Evolutionary conservation across 2,797 vertebrate species (phyloP), one percentile per base, ranked within the genome.

Genomic region (Pseudomugil gertrudae): DNA sequence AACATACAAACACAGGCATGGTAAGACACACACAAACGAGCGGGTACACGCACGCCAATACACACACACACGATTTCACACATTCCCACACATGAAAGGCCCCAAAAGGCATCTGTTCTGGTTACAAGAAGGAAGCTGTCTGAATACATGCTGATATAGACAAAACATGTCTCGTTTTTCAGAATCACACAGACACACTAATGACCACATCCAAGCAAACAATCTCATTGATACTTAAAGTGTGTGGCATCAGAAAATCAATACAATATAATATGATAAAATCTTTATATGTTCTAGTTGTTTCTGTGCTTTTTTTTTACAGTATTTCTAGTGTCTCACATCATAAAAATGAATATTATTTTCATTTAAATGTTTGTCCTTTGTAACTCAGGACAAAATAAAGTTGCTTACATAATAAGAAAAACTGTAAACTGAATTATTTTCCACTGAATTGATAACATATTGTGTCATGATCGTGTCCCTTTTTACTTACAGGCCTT

Each of bases 401-500:
- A 50, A 13, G 11, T 24, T 50, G 21, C 23, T 26, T 24, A 24
- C 14, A 26, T 50, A 11, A 23, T 40, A 24, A 14, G 13, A 24
- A 11, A 24, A 14, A 50, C 8, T 11, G 14, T 13, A 36, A 13
- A 36, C 11, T 14, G 10, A 36, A 36, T 13, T 36, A 8, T 36
- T 36, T 13, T 14, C 13, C 35, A 15, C 36, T 40, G 5, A 17
- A 40, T 40, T 5, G 6, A 17, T 40, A 17, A 5, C 5, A 40
- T 40, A 40, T 40, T 40, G 14, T 40, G 17, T 40, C 4, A 5
- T 17, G 36, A 17, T 17, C 14, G 17, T 17, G 17, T 13, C 17
- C 17, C 36, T 14, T 40, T 17, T 40, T 40, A 93, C 95, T 93
- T 95, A 99, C 98, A 94, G 95, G 93, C 93, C 93, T 94, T 92